phyloP scores from a whole-genome alignment of 1,140 invertebrate species.

The Drosophila rhopaloa region DNA sequence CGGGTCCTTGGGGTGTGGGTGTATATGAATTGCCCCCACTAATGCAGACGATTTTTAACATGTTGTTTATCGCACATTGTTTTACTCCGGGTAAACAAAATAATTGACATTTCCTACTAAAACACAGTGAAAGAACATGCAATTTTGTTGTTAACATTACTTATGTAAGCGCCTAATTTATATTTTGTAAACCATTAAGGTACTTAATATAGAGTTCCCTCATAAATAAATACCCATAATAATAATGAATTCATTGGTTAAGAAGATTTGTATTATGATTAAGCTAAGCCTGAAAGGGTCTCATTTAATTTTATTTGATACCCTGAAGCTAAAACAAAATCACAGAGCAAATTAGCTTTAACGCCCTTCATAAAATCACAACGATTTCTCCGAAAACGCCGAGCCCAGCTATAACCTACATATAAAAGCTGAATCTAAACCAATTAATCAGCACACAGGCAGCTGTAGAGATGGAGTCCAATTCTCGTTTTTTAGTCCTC shows the following conservation, averaged over 20 bases:
- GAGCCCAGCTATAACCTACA: conserved; percentile 9
- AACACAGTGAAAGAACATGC: too few relatives aligned
- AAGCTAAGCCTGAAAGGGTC: too few relatives aligned
- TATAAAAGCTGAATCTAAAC: conserved; percentile 63
- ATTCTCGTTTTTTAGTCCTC: conserved; percentile 19
- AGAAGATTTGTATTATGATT: too few relatives aligned
- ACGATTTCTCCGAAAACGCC: conserved; percentile 2
- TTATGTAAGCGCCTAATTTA: too few relatives aligned
- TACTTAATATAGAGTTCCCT: too few relatives aligned
- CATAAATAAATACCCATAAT: too few relatives aligned
- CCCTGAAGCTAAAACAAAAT: not conserved
- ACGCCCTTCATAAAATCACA: conserved; percentile 1
- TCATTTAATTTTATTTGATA: not conserved
- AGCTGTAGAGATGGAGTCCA: not conserved
- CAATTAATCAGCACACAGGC: conserved; percentile 71
- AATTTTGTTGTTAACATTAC: too few relatives aligned
- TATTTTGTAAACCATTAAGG: too few relatives aligned
- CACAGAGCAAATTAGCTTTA: conserved; percentile 4
- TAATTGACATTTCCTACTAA: not conserved
- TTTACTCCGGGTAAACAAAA: not conserved
- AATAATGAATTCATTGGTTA: too few relatives aligned
- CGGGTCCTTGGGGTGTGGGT: conserved; percentile 23
- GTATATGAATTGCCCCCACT: conserved; percentile 1
- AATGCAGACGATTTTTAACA: not conserved
- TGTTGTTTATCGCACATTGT: conserved; percentile 9